phyloP scores from a whole-genome alignment of 2,888 invertebrate genomes.

The Drosophila testacea region DNA sequence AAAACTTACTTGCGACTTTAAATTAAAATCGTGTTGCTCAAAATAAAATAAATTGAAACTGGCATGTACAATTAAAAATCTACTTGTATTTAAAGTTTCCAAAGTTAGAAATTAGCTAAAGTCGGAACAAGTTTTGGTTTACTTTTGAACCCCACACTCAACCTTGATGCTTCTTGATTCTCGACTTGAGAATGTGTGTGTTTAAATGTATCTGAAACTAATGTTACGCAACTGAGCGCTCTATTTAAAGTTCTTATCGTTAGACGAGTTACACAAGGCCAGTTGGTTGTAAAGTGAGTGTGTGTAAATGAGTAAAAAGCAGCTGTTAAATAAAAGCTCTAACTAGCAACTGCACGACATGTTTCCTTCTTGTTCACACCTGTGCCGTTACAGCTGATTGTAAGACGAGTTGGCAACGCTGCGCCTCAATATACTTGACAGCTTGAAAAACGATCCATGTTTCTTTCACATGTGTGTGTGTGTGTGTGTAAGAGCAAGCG shows the following conservation, averaged over 20 bases:
- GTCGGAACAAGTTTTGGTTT: background rate
- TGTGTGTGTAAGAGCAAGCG: slow-evolving; percentile 32
- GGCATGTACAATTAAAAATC: slow-evolving; percentile 6
- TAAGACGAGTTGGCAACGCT: slow-evolving; percentile 50
- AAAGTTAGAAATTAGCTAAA: slow-evolving; percentile 7
- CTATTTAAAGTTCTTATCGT: slow-evolving; percentile 52
- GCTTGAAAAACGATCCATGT: slow-evolving; percentile 58
- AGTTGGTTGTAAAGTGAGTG: slow-evolving; percentile 21
- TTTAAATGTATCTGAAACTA: slow-evolving; percentile 4
- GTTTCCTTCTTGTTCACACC: slow-evolving; percentile 34
- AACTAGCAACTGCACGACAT: slow-evolving; percentile 33
- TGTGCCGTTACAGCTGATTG: slow-evolving; percentile 55
- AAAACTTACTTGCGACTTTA: too few species aligned
- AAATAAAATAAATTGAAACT: too few species aligned
- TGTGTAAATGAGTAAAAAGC: slow-evolving; percentile 2
- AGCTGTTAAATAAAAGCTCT: slow-evolving; percentile 40
- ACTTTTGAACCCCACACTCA: slow-evolving; percentile 4
- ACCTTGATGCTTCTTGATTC: slow-evolving; percentile 34
- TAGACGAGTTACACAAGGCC: slow-evolving; percentile 37
- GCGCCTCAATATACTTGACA: slow-evolving; percentile 56
- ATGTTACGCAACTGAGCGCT: slow-evolving; percentile 46
- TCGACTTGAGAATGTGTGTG: background rate
- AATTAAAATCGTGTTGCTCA: too few species aligned
- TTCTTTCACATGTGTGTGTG: slow-evolving; percentile 24
- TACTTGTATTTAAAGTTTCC: background rate